A percentile compares a stretch with the other conserved stretches of the same genome.
These are phyloP conservation scores for Apostichopus californicus DNA, from an alignment of 35 echinoderm and acorn worm genomes.

Conservation along the genomic window DNA sequence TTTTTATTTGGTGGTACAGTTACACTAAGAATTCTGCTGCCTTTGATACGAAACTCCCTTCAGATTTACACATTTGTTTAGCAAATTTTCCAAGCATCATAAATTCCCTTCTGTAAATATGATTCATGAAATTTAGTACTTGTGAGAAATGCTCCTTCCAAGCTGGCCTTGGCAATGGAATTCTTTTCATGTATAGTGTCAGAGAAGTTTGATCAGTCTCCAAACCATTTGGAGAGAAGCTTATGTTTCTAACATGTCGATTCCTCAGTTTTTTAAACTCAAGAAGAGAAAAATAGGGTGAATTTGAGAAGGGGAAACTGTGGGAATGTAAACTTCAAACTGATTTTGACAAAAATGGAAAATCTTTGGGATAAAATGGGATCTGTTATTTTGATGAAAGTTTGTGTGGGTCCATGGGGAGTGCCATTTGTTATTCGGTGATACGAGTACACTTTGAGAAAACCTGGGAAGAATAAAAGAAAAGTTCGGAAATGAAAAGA, in stretches of 20 bases:
- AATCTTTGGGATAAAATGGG: background rate
- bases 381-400: background rate
- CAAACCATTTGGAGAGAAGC: too few relatives aligned
- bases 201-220: too few relatives aligned
- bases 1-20: too few relatives aligned
- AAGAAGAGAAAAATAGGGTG: background rate
- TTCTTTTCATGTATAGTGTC: background rate
- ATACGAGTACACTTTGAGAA: background rate
- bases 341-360: background rate
- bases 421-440: background rate
- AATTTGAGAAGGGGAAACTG: background rate
- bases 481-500: background rate
- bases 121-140: constrained; percentile 6
- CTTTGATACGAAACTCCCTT: background rate
- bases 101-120: constrained; percentile 11
- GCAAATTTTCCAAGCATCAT: background rate
- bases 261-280: too few relatives aligned
- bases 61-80: background rate
- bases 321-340: background rate
- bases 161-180: background rate
- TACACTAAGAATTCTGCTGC: too few relatives aligned
- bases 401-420: constrained; percentile 4
- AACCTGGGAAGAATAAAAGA: background rate
- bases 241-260: too few relatives aligned
- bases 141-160: constrained; percentile 1